A percentile compares a stretch with the other conserved stretches of the same genome.
phyloP scores from a whole-genome alignment of 2,113 vertebrate species.

The Myanophis thanlyinensis region DNA sequence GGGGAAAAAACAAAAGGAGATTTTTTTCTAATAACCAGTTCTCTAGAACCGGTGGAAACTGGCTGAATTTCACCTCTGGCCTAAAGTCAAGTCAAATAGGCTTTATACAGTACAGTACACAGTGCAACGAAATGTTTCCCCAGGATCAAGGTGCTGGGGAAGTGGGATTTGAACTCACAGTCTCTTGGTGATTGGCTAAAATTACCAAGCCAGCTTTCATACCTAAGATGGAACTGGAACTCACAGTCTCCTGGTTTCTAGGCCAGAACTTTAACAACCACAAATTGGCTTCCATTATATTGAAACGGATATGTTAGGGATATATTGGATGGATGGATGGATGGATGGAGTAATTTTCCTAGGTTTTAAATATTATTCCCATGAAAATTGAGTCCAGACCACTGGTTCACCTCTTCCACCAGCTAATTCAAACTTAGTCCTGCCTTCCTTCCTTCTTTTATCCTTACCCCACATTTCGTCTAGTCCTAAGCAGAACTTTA shows the following conservation, averaged over 20 bases:
- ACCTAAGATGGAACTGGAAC: neutral
- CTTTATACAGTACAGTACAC: too few species aligned
- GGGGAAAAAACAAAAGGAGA: too few species aligned
- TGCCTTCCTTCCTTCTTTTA: neutral
- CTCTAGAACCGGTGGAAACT: too few species aligned
- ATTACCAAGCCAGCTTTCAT: too few species aligned
- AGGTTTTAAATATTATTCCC: neutral
- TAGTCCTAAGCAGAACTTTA: neutral
- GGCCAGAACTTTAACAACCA: neutral
- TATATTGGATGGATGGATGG: neutral
- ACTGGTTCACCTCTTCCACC: neutral
- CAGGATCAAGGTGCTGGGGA: too few species aligned
- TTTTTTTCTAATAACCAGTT: too few species aligned
- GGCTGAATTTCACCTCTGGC: too few species aligned
- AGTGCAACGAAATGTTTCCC: too few species aligned
- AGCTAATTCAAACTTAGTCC: neutral
- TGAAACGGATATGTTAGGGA: neutral
- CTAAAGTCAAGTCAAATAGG: too few species aligned
- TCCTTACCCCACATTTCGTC: neutral
- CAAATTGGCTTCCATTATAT: neutral
- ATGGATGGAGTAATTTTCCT: neutral
- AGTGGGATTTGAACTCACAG: too few species aligned
- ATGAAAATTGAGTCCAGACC: neutral
- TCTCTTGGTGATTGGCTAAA: too few species aligned
- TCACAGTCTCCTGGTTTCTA: neutral